Evolutionary conservation across 2,797 vertebrate genomes (phyloP), one percentile per base, ranked within the genome.

Genomic region (Peromyscus melanophrys): DNA sequence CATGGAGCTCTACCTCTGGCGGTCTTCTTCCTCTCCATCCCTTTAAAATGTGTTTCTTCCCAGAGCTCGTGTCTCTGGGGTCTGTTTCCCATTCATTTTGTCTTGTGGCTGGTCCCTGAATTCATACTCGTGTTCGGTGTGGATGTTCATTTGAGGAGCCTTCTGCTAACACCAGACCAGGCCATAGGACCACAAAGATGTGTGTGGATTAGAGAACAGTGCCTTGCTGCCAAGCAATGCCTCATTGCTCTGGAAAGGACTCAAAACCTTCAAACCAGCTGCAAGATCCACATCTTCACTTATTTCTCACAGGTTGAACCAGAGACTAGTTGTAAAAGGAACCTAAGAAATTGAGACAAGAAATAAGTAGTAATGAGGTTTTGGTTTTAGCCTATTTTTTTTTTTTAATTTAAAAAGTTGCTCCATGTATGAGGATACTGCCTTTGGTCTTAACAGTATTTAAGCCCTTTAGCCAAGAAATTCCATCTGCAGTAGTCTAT

Each of bases 241-340:
- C 49, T 4, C 52, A 10, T 11, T 31, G 77, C 55, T 93, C 61
- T 71, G 17, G 46, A 40, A 82, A 55, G 13, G 80, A 87, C 80
- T 49, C 16, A 5, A 29, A 78, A 57, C 69, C 31, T 81, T 27
- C 17, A 59, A 90, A 57, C 92, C 63, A 82, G 63, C 61, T 0
- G 31, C 55, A 69, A 83, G 88, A 63, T 63, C 37, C 34, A 88
- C 46, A 55, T 59, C 75, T 84, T 81, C 23, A 40, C 4, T 40
- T 61, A 10, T 40, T 73, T 90, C 52, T 89, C 34, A 57, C 31
- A 83, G 61, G n/a, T 57, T 23, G 31, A 91, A 67, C 69, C 81
- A 89, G 75, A 92, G 23, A 14, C 61, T 67, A 73, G 57, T 90
- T 90, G 29, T 76, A 43, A 89, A 93, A 80, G 78, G 57, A 95